Evolutionary conservation across 1,140 invertebrate species (phyloP).

Genomic region (Polypedilum vanderplanki): DNA sequence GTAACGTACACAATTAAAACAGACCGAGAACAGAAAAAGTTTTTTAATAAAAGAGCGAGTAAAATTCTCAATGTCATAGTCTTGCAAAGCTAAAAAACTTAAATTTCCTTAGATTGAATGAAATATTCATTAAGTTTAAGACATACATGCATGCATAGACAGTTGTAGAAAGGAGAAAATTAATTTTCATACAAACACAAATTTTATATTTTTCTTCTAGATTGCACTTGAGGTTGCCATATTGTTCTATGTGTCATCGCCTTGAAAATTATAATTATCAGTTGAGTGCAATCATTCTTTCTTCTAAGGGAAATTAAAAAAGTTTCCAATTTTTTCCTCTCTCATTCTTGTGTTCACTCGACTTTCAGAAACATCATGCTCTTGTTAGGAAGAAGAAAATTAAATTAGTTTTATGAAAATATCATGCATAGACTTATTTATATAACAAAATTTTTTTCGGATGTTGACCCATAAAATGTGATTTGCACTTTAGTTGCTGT

Average conservation of each 20-base stretch:
- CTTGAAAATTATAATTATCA: slow-evolving; percentile 28
- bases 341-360: background rate
- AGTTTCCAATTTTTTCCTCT: background rate
- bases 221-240: no score
- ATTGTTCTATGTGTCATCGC: slow-evolving; percentile 2
- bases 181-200: no score
- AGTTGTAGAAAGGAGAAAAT: no score
- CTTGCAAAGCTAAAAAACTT: background rate
- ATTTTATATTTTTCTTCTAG: no score
- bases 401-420: background rate
- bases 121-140: background rate
- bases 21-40: background rate
- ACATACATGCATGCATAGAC: background rate
- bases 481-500: no score
- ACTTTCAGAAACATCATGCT: background rate
- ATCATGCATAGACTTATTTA: background rate
- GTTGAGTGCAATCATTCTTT: background rate
- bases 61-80: background rate
- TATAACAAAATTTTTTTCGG: background rate
- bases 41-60: background rate
- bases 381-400: background rate
- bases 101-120: background rate
- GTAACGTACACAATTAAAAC: background rate
- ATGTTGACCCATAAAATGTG: background rate
- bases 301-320: slow-evolving; percentile 22